Base-by-base conservation (phyloP, 2,113 vertebrate species). In the Lepus europaeus region DNA sequence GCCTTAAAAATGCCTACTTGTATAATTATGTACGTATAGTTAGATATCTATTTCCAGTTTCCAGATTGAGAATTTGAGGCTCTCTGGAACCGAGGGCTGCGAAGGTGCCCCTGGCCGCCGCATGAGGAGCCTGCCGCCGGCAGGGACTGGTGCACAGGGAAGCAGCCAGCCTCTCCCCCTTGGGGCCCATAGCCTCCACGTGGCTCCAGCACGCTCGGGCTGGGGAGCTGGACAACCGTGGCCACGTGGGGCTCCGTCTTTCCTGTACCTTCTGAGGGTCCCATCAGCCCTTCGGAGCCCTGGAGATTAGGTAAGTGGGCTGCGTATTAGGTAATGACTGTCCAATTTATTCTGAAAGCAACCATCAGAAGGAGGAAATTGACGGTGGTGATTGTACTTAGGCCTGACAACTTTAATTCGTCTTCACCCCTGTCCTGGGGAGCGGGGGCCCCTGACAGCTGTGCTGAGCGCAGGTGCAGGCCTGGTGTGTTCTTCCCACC, bases 311-410 rank as follows among this genome's bases (percentile, higher is more conserved):
- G 90, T 72, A 94, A 96, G 85, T 77, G 36, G 66, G 20, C 74
- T 77, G 66, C 25, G 29, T 86, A 87, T 92, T 94, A 92, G 90
- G 78, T 87, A 94, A 92, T 77, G 95, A 80, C 78, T 20, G 25
- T 70, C 87, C 90, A 90, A 90, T 96, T 95, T 97, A 91, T 93
- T 95, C 90, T 94, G 97, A 97, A 95, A 96, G 95, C 92, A 77
- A 82, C 78, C 36, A 36, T 36, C 73, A 88, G 74, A 86, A 82
- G 72, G 90, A 96, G 97, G 97, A 97, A 96, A 95, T 93, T 63
- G 96, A 83, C 87, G 59, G 70, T 45, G 61, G 92, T 95, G 93
- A 97, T 68, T 93, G 85, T 59, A 89, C 93, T 90, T 90, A 94
- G 92, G 69, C 74, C 95, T 96, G 95, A 95, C 95, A 94, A 83